These are phyloP conservation scores for Pluvialis apricaria DNA, from an alignment of 2,113 vertebrate species.

Conservation along the genomic window DNA sequence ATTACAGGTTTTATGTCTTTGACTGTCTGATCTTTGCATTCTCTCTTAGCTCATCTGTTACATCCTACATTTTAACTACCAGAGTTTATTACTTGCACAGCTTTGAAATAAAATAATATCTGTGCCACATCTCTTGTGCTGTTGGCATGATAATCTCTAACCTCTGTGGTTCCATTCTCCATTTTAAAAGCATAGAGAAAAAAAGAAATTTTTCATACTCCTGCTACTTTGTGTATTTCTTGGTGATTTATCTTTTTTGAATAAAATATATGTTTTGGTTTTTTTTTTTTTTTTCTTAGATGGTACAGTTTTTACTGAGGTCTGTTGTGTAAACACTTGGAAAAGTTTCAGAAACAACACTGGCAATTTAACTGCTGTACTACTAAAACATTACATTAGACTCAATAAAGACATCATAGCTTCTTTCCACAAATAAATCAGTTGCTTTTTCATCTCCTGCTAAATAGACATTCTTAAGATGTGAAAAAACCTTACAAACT, in stretches of 20 bases:
- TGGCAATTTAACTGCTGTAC: background rate
- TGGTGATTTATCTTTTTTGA: background rate
- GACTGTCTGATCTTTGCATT: background rate
- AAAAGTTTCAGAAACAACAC: background rate
- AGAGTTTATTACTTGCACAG: background rate
- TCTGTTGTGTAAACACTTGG: background rate
- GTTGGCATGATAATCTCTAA: background rate
- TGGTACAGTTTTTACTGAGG: background rate
- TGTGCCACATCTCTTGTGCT: background rate
- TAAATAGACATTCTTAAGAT: background rate
- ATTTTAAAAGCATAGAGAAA: background rate
- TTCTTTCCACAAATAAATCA: background rate
- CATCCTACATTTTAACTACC: background rate
- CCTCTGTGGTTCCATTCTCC: background rate
- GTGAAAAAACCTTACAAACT: background rate
- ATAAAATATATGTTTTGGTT: background rate
- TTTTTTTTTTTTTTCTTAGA: background rate
- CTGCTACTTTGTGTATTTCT: background rate
- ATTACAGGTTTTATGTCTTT: background rate
- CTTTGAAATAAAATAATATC: background rate
- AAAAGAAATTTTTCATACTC: background rate
- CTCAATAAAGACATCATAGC: background rate
- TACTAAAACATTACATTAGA: background rate
- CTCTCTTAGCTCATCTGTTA: background rate
- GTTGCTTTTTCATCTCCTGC: background rate